A percentile compares a stretch with the other conserved stretches of the same genome.
Conservation (phyloP, 2,888 invertebrate species). For the Sminthurinus aureus region DNA sequence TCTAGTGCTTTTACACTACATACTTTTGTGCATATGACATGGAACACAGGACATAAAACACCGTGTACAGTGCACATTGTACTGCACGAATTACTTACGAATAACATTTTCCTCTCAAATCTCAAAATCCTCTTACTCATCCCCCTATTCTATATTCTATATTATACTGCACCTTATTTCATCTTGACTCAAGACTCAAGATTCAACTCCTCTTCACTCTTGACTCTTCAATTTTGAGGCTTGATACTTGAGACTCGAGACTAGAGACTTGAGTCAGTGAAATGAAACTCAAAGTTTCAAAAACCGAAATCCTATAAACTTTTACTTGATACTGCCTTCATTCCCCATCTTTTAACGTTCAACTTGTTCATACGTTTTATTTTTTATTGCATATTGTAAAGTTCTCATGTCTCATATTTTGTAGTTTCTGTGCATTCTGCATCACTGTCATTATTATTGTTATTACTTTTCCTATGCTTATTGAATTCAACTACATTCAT, state of each 20-base stretch:
- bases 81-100: no score
- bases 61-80: no score
- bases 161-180: not conserved
- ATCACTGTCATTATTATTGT: not conserved
- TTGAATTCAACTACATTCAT: no score
- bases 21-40: no score
- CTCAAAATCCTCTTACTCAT: not conserved
- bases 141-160: no score
- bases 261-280: not conserved
- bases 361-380: not conserved
- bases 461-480: no score
- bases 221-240: no score
- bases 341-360: not conserved
- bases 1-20: no score
- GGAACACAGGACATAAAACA: no score
- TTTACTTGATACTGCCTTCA: not conserved
- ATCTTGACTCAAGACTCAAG: not conserved
- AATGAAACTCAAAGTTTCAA: not conserved
- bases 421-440: not conserved
- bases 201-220: no score
- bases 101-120: not conserved
- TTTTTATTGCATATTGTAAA: not conserved
- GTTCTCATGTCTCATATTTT: not conserved
- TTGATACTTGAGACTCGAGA: no score
- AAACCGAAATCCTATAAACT: not conserved